Base-by-base conservation (phyloP, 1,140 invertebrate species). In the Platyscapa corneri region DNA sequence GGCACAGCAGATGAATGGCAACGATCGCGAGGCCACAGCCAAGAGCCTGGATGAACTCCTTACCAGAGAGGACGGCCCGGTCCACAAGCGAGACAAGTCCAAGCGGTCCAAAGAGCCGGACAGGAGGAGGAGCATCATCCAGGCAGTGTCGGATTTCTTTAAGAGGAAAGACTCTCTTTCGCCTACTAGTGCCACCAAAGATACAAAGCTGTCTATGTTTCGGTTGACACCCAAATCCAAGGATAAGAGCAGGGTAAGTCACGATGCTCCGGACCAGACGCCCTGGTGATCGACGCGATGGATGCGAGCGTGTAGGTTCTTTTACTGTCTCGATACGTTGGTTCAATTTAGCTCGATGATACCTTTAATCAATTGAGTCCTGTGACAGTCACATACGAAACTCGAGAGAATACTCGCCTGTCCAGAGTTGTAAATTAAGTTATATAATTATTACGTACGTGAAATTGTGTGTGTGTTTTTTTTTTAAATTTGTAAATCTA, bases 91-190 rank as follows among this genome's bases (percentile, higher is more conserved):
- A 18, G 91, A 92, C 1, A 93, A 93, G 87, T 32, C 14, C 20
- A 85, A 86, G 7, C 94, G 94, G 79, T 88, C 90, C 76, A 95
- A 95, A 90, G 96, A 97, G 90, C 94, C 95, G 0, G 96, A 97
- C 86, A 94, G 97, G 84, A 93, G 96, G 70, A 96, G 96, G 89
- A 97, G 97, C 91, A 96, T 97, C 65, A 97, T 97, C 87, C 97
- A 97, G 93, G 95, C 97, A 74, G 95, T 97, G 70, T 96, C 96
- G 5, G 97, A 96, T 90, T 96, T 97, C 89, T 97, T 97, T 88
- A 94, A 95, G 70, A 96, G 95, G 88, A 95, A 95, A 82, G 94
- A 94, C 27, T 91, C 92, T 0, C 89, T 92, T 0, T 92, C 94
- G 0, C 91, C 92, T 20, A 87, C 92, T 60, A 34, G 39, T 18